Conservation (phyloP, 2,888 invertebrate species). For the Suillia variegata region DNA sequence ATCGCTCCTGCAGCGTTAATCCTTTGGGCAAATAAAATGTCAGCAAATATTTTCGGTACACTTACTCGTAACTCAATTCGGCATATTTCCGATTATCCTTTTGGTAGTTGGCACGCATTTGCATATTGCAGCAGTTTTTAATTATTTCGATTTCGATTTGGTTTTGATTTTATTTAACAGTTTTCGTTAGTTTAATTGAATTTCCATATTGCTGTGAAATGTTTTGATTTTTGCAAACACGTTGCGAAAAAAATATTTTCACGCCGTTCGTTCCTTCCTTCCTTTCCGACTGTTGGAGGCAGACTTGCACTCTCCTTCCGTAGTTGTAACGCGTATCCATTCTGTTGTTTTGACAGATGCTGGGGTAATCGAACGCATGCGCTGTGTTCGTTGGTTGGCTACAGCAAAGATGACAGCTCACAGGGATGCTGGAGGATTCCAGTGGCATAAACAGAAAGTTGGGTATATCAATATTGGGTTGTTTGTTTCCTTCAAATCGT, state of each 20-base stretch:
- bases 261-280: constrained; percentile 20
- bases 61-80: constrained; percentile 54
- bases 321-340: no score
- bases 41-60: constrained; percentile 17
- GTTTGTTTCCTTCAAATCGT: constrained; percentile 25
- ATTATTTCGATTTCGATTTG: constrained; percentile 1
- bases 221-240: constrained; percentile 26
- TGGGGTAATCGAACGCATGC: constrained; percentile 27
- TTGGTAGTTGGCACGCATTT: constrained; percentile 47
- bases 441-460: background rate
- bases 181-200: background rate
- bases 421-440: constrained; percentile 24
- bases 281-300: constrained; percentile 30
- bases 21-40: constrained; percentile 30
- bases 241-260: background rate
- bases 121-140: constrained; percentile 24
- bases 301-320: background rate
- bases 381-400: background rate
- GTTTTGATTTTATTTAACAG: constrained; percentile 12
- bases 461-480: constrained; percentile 7
- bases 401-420: background rate
- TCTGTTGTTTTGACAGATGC: constrained; percentile 31
- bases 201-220: constrained; percentile 6
- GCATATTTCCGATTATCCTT: constrained; percentile 49
- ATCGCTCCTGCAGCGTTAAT: background rate